Evolutionary conservation across 2,888 invertebrate species (phyloP), one percentile per base, ranked within the genome.

Genomic region (Andrena trimmerana): DNA sequence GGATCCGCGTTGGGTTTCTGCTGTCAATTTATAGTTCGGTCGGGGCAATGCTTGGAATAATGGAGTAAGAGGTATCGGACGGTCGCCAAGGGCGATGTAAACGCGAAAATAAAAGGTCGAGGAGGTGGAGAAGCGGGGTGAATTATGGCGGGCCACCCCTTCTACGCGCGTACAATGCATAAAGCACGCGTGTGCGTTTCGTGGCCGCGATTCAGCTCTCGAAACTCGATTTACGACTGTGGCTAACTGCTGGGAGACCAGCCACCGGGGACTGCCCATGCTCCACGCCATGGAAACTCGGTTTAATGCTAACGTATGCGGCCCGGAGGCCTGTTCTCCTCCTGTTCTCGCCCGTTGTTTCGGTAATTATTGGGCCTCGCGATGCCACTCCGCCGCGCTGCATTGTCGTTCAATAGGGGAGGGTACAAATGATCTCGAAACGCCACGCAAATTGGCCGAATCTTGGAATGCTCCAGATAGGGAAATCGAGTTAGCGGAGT

Each of bases 151-250:
- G 76, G 67, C 78, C 76, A 75, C 71, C 73, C 75, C 72, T 86
- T 62, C 48, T 62, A 76, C 75, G 66, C 85, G 72, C 50, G 82
- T 76, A 76, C 70, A 62, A 75, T 75, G 80, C 75, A 80, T 79
- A 84, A 83, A 79, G 73, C 78, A 72, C 85, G 78, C 60, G 57
- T 73, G 42, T 48, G 70, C 63, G 78, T 84, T 52, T 52, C 76
- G 79, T 75, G 66, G 67, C 54, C 60, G 68, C 86, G 84, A 78
- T 84, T 83, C 86, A 78, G 52, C 86, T 70, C 78, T 86, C 86
- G 86, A 86, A 86, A 65, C 74, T 83, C 84, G 86, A 86, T 86
- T 86, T 86, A 86, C 84, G 86, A 77, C 84, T 86, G 42, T 6
- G 81, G 68, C 84, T 66, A 83, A 86, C 83, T 81, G 85, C 78